These are phyloP conservation scores for Mormyrops attenuatus DNA, from an alignment of 2,797 vertebrate species.

Conservation along the genomic window DNA sequence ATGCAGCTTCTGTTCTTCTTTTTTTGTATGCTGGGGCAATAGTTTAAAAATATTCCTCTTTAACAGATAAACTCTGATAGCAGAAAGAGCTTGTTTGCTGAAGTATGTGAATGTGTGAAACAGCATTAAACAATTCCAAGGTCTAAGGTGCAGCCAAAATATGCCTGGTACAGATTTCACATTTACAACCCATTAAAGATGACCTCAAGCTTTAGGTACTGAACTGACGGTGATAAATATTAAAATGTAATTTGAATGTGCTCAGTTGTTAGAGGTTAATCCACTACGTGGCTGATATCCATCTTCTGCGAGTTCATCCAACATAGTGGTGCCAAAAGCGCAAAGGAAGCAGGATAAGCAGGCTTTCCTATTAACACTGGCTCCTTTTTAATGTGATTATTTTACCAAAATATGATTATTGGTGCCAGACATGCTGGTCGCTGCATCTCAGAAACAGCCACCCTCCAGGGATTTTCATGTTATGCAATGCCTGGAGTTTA, in stretches of 20 bases:
- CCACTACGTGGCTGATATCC: neutral
- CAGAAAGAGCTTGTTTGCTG: neutral
- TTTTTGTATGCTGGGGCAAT: neutral
- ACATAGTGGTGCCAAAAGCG: neutral
- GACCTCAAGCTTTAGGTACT: neutral
- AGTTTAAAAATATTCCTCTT: neutral
- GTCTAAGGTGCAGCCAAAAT: neutral
- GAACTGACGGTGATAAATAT: neutral
- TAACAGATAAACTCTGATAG: neutral
- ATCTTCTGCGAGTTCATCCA: neutral
- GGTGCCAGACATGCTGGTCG: neutral
- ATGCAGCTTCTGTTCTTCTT: neutral
- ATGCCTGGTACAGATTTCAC: neutral
- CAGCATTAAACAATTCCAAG: neutral
- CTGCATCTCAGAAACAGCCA: neutral
- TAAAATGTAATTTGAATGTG: neutral
- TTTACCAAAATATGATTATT: neutral
- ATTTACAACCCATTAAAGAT: neutral
- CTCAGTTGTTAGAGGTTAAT: neutral
- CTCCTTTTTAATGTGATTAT: neutral
- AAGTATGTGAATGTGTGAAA: neutral
- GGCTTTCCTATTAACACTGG: neutral
- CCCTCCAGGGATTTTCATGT: neutral
- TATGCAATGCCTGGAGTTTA: neutral
- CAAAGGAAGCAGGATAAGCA: neutral